Percentiles rank a stretch among this genome's conserved stretches.
Conservation (phyloP, 2,888 invertebrate species). For the Neocrepidodera transversa region DNA sequence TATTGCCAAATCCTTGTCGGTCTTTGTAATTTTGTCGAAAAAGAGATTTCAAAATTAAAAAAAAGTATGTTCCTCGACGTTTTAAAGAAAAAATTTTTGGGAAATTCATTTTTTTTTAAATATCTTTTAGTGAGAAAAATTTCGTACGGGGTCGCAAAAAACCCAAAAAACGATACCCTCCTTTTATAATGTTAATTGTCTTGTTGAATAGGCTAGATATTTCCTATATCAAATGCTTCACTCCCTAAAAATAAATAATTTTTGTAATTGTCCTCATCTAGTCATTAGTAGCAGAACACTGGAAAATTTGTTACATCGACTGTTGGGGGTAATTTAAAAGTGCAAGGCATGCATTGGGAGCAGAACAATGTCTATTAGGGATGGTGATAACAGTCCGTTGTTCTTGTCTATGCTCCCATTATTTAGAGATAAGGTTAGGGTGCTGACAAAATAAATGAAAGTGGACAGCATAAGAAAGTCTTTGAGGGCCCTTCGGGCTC, state of each 20-base stretch:
- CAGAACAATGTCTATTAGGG: conserved; percentile 40
- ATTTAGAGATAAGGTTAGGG: conserved; percentile 36
- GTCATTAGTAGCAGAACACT: conserved; percentile 37
- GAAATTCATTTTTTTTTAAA: too few relatives aligned
- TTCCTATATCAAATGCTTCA: conserved; percentile 13
- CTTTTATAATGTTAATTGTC: conserved; percentile 19
- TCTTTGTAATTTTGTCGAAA: too few relatives aligned
- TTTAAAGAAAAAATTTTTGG: too few relatives aligned
- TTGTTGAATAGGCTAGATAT: conserved; percentile 13
- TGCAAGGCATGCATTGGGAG: conserved; percentile 37
- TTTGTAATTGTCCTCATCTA: conserved; percentile 34
- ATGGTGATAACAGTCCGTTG: conserved; percentile 39
- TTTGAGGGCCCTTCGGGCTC: conserved; percentile 10
- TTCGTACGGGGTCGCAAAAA: too few relatives aligned
- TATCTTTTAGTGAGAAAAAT: too few relatives aligned
- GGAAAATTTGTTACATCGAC: conserved; percentile 34
- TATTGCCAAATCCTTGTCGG: too few relatives aligned
- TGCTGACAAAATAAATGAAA: conserved; percentile 37
- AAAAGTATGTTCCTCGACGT: too few relatives aligned
- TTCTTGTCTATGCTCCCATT: conserved; percentile 37
- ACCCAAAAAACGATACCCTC: too few relatives aligned
- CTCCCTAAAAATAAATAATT: conserved; percentile 31
- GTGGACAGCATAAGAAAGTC: conserved; percentile 30
- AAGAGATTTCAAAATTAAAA: too few relatives aligned
- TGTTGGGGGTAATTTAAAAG: conserved; percentile 36